A percentile compares a stretch with the other conserved stretches of the same genome.
Evolutionary conservation across 2,888 invertebrate genomes (phyloP).

Genomic region (Leucophenga montana): DNA sequence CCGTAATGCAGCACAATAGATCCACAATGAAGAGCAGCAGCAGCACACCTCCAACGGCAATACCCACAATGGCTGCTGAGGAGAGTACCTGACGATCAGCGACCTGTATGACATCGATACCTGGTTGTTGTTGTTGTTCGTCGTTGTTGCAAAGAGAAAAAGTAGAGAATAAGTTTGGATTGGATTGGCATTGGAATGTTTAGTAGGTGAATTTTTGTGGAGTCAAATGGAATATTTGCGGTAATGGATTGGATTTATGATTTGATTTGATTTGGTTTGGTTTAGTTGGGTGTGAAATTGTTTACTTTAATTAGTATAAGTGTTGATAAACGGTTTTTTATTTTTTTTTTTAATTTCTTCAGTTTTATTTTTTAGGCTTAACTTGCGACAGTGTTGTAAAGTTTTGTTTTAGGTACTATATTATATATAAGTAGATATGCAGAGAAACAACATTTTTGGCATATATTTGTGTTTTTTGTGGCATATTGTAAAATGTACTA

Average conservation of each 20-base stretch:
- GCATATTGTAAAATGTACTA: no score
- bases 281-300: background rate
- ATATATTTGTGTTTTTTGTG: no score
- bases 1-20: constrained; percentile 84
- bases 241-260: background rate
- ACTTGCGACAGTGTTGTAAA: no score
- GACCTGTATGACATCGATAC: constrained; percentile 70
- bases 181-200: background rate
- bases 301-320: no score
- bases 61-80: constrained; percentile 84
- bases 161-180: background rate
- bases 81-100: constrained; percentile 69
- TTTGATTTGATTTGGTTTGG: background rate
- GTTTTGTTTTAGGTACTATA: no score
- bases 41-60: constrained; percentile 87
- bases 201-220: background rate
- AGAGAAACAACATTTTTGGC: no score
- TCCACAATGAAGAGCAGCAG: constrained; percentile 89
- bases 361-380: background rate
- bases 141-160: background rate
- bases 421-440: no score
- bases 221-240: background rate
- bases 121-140: constrained; percentile 44
- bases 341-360: background rate
- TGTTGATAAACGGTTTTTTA: no score